Base-by-base conservation (phyloP, 1,140 invertebrate species). In the Trichonephila clavipes region DNA sequence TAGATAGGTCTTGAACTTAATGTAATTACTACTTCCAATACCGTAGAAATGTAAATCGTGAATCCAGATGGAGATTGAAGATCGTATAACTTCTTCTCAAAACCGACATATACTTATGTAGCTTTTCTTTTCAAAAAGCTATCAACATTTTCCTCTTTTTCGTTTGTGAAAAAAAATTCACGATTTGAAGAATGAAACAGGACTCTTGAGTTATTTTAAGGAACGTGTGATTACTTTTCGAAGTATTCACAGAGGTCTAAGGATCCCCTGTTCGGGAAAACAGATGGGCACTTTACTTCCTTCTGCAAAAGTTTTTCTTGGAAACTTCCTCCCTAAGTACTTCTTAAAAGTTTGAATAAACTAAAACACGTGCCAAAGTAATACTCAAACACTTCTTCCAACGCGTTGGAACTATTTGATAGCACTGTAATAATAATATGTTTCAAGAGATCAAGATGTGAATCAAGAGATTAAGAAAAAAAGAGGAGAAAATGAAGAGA, bases 251-350 rank as follows among this genome's bases (percentile, higher is more conserved):
- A 87, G 18, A 51, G 51, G 16, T 62, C 28, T n/a, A 24, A 24
- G 14, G 58, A 34, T 77, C 28, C 69, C 18, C 16, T 77, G 28
- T 77, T 77, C 69, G 19, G 28, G 14, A 40, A 85, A 85, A 51
- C 82, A 85, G 82, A 40, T 24, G 58, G 51, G 19, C 51, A 85
- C 82, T 85, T 58, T 58, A 58, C n/a, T 24, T 51, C 82, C 44
- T 24, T 12, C 19, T 24, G 51, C 82, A 24, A 58, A 28, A 77
- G 28, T 16, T 28, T 14, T 24, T 77, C 34, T 19, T 77, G 28
- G 69, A 77, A 77, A 18, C 69, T 77, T 77, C 34, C 34, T 77
- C 69, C 28, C 28, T 77, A 28, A 77, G 34, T 77, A 28, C 28
- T 40, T 4, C 28, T 77, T 77, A 18, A 34, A 77, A 77, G 10